Evolutionary conservation across 1,140 invertebrate genomes (phyloP).

Genomic region (Sycophaga agraensis): DNA sequence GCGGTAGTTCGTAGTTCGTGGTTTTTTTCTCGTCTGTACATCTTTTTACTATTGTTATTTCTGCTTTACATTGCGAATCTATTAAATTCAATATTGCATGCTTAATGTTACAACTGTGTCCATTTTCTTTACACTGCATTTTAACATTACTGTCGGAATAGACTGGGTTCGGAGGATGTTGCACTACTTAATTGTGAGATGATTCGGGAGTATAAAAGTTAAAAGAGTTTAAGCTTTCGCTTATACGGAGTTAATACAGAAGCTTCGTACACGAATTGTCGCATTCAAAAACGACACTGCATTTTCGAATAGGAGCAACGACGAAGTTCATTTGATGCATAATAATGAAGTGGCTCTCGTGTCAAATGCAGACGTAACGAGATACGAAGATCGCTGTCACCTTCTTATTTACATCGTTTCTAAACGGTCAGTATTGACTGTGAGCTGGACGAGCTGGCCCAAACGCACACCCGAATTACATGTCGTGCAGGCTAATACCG

Average conservation of each 20-base stretch:
- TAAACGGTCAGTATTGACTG: conserved; percentile 30
- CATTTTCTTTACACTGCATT: conserved; percentile 18
- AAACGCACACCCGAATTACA: conserved; percentile 34
- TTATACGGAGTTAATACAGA: conserved; percentile 6
- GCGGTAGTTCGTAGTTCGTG: conserved; percentile 18
- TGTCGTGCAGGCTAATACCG: conserved; percentile 24
- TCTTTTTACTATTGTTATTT: conserved; percentile 16
- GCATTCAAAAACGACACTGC: conserved; percentile 17
- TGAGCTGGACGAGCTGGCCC: conserved; percentile 45
- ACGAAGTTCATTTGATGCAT: conserved; percentile 14
- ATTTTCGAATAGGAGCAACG: conserved; percentile 25
- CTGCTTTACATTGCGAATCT: conserved; percentile 14
- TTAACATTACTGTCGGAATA: conserved; percentile 32
- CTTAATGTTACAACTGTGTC: conserved; percentile 27
- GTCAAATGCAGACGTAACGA: conserved; percentile 27
- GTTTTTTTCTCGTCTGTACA: conserved; percentile 15
- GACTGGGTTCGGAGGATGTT: conserved; percentile 27
- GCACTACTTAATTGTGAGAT: conserved; percentile 21
- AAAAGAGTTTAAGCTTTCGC: background rate
- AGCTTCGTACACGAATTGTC: conserved; percentile 14
- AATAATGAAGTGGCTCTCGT: conserved; percentile 13
- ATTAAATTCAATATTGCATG: conserved; percentile 26
- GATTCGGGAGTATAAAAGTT: conserved; percentile 1
- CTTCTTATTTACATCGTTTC: conserved; percentile 30
- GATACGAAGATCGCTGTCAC: conserved; percentile 30